Evolutionary conservation across 1,140 invertebrate species (phyloP).

Genomic region (Ostrea edulis): DNA sequence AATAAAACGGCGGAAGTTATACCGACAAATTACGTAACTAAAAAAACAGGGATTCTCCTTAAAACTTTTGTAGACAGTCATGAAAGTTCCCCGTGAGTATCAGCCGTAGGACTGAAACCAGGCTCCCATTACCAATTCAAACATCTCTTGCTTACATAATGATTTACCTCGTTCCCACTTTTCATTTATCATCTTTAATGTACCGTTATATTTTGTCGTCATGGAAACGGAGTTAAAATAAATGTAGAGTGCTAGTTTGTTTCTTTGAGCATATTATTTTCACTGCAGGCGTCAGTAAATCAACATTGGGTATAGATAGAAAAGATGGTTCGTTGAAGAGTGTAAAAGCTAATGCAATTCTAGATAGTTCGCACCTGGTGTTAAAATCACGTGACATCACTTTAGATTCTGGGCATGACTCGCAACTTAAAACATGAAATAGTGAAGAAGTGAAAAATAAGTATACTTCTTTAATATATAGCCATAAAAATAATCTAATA

Average conservation of each 20-base stretch:
- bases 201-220: conserved; percentile 11
- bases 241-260: conserved; percentile 23
- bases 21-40: conserved; percentile 7
- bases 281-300: conserved; percentile 18
- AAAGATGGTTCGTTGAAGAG: not conserved
- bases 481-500: conserved; percentile 33
- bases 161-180: not conserved
- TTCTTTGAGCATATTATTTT: conserved; percentile 28
- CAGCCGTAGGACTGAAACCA: not conserved
- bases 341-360: conserved; percentile 18
- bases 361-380: conserved; percentile 6
- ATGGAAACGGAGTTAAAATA: conserved; percentile 39
- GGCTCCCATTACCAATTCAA: not conserved
- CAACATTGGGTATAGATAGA: not conserved
- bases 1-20: not conserved
- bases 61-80: not conserved
- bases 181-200: conserved; percentile 28
- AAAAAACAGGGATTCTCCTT: not conserved
- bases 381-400: not conserved
- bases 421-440: conserved; percentile 26
- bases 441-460: not conserved
- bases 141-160: conserved; percentile 8
- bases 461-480: not conserved
- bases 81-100: not conserved
- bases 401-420: not conserved